Percentiles rank a stretch among this genome's conserved stretches.
Conservation (phyloP, 2,797 vertebrate genomes). For the Loris lydekkerianus region DNA sequence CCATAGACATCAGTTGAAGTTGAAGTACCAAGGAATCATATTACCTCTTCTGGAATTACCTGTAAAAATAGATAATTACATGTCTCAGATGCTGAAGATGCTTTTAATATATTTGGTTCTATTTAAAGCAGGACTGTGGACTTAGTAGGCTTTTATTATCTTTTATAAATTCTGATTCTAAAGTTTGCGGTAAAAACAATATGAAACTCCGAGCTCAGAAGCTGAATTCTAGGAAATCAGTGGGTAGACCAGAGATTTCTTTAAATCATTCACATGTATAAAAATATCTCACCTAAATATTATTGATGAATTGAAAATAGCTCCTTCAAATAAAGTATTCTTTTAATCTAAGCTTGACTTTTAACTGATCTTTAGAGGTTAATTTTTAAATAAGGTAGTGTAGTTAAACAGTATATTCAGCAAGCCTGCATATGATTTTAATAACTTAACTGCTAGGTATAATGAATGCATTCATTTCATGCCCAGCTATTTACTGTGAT, state of each 20-base stretch:
- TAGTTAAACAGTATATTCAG: conserved; percentile 16
- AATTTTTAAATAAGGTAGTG: background rate
- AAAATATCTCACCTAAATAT: conserved; percentile 37
- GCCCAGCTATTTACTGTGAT: background rate
- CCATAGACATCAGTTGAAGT: background rate
- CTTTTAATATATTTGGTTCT: background rate
- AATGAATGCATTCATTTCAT: background rate
- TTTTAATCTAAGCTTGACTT: background rate
- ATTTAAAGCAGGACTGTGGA: conserved; percentile 2
- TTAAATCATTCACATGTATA: conserved; percentile 41
- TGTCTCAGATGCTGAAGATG: background rate
- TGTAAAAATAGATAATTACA: background rate
- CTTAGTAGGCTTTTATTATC: background rate
- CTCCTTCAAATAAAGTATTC: background rate
- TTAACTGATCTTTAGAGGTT: conserved; percentile 9
- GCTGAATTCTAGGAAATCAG: background rate
- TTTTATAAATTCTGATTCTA: conserved; percentile 46
- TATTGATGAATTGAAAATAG: conserved; percentile 18
- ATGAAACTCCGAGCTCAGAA: conserved; percentile 30
- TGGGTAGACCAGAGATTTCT: background rate
- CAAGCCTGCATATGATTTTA: conserved; percentile 4
- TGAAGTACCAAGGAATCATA: background rate
- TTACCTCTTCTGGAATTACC: background rate
- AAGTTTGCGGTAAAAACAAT: conserved; percentile 33
- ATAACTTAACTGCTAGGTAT: background rate